These are phyloP conservation scores for Leucoraja erinaceus DNA, from an alignment of 2,113 vertebrate species.

Conservation along the genomic window DNA sequence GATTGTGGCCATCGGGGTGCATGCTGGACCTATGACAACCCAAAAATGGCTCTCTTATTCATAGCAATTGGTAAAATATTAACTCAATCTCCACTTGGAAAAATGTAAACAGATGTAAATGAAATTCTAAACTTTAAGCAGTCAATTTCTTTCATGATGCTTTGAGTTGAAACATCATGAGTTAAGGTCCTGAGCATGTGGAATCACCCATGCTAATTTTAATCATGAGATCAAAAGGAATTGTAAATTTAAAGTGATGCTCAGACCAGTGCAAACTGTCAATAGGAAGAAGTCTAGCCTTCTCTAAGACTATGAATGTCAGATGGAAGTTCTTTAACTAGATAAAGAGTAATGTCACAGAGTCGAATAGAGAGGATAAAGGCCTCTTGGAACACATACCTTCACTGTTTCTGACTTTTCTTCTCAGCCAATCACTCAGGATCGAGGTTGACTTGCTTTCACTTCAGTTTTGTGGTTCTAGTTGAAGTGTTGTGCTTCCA, in stretches of 20 bases:
- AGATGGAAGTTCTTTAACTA: too few relatives aligned
- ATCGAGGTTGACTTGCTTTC: too few relatives aligned
- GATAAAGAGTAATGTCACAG: too few relatives aligned
- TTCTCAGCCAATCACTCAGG: too few relatives aligned
- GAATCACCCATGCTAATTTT: not conserved
- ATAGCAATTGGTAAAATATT: constrained; percentile 62
- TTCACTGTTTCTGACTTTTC: too few relatives aligned
- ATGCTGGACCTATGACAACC: constrained; percentile 65
- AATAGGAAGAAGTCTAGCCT: not conserved
- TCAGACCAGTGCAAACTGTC: not conserved
- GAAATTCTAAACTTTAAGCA: not conserved
- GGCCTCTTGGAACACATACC: too few relatives aligned
- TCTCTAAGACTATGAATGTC: too few relatives aligned
- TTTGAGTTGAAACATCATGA: not conserved
- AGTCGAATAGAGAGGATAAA: too few relatives aligned
- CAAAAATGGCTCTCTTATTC: constrained; percentile 57
- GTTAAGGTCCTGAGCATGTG: not conserved
- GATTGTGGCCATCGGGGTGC: constrained; percentile 60
- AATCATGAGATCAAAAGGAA: not conserved
- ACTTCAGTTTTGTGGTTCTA: too few relatives aligned
- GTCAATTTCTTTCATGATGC: not conserved
- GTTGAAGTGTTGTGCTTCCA: too few relatives aligned
- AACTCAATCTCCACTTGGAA: not conserved
- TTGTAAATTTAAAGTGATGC: not conserved
- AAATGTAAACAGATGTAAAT: not conserved